Conservation (phyloP, 2,113 vertebrate genomes). For the Rutilus rutilus region DNA sequence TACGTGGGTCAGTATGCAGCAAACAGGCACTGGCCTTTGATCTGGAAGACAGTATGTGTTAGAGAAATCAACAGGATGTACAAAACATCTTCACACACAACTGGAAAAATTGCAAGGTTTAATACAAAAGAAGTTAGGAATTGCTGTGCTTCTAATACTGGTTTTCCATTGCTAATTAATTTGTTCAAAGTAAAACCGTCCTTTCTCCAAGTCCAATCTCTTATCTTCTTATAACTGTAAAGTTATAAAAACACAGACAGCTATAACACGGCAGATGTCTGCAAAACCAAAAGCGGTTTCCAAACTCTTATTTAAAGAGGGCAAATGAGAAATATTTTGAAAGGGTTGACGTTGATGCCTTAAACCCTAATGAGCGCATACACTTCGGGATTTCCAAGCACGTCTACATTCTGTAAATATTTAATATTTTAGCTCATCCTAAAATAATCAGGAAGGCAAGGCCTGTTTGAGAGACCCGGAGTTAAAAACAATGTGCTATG, state of each 20-base stretch:
- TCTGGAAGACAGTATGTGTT: conserved; percentile 69
- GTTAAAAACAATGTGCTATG: background rate
- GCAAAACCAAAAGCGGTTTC: background rate
- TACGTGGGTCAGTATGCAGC: conserved; percentile 87
- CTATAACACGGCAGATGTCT: conserved; percentile 3
- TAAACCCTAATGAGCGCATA: background rate
- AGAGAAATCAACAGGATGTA: background rate
- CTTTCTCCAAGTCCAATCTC: background rate
- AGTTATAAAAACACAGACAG: background rate
- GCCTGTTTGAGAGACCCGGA: background rate
- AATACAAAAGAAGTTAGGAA: background rate
- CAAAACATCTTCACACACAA: background rate
- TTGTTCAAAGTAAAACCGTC: background rate
- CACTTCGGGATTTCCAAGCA: background rate
- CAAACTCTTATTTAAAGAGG: background rate
- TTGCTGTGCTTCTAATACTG: background rate
- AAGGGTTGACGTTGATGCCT: conserved; percentile 6
- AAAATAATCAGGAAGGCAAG: background rate
- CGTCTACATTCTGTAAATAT: conserved; percentile 19
- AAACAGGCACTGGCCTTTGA: conserved; percentile 92
- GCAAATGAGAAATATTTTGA: conserved; percentile 26
- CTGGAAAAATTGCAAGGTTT: background rate
- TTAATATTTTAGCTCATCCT: conserved; percentile 20
- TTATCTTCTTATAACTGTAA: background rate
- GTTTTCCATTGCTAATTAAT: background rate